These are phyloP conservation scores for Macrostomum lignano DNA, from an alignment of 1,140 invertebrate genomes.

Conservation along the genomic window DNA sequence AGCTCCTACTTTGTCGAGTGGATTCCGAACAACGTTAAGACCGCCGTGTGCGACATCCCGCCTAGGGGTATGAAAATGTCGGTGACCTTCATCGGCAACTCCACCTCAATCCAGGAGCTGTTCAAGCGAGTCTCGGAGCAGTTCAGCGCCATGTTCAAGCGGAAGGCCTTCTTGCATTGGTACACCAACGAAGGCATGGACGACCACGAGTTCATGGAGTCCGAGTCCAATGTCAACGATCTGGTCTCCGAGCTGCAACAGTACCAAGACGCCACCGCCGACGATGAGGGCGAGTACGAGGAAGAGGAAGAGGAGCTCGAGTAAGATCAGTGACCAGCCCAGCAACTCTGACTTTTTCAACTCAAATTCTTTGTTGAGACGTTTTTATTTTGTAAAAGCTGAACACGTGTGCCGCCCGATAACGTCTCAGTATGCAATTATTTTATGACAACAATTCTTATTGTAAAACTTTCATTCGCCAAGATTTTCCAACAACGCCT, in stretches of 20 bases:
- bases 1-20: slow-evolving; percentile 15
- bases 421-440: too few relatives aligned
- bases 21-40: slow-evolving; percentile 23
- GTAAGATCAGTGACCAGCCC: too few relatives aligned
- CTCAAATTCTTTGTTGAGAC: too few relatives aligned
- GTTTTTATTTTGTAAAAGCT: too few relatives aligned
- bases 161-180: slow-evolving; percentile 6
- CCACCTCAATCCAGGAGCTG: slow-evolving; percentile 1
- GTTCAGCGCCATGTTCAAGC: slow-evolving; percentile 8
- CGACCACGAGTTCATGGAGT: background rate
- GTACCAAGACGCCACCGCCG: slow-evolving; percentile 24
- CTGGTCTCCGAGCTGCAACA: slow-evolving; percentile 3
- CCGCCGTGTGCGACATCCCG: slow-evolving; percentile 7
- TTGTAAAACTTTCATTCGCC: too few relatives aligned
- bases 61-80: slow-evolving; percentile 26
- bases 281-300: slow-evolving; percentile 18
- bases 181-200: slow-evolving; percentile 6
- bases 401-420: too few relatives aligned
- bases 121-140: slow-evolving; percentile 2
- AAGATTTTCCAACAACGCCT: too few relatives aligned
- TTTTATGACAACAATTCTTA: too few relatives aligned
- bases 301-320: slow-evolving; percentile 1
- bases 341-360: too few relatives aligned
- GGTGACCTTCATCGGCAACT: slow-evolving; percentile 3
- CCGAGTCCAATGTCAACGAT: slow-evolving; percentile 5